Conservation (phyloP, 2,113 vertebrate species). For the Actinemys pallida region DNA sequence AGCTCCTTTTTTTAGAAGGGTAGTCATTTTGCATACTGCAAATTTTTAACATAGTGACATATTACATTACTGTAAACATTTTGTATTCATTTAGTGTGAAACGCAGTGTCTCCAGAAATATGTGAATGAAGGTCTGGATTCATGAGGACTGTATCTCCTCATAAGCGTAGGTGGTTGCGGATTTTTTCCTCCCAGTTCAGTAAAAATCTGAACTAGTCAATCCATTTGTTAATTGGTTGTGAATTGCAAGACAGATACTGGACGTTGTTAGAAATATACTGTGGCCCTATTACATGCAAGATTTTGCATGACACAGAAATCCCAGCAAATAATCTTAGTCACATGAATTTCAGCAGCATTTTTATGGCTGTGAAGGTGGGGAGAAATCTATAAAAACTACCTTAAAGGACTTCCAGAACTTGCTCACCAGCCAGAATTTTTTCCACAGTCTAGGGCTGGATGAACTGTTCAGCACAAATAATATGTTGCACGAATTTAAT, state of each 20-base stretch:
- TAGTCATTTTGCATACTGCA: slow-evolving; percentile 69
- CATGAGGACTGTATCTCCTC: slow-evolving; percentile 23
- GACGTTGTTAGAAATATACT: not conserved
- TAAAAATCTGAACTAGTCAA: not conserved
- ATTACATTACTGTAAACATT: slow-evolving; percentile 35
- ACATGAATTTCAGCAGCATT: slow-evolving; percentile 18
- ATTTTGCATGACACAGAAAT: slow-evolving; percentile 31
- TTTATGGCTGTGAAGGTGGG: not conserved
- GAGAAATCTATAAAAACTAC: not conserved
- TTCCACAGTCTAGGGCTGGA: slow-evolving; percentile 1
- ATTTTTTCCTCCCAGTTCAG: not conserved
- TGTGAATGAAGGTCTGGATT: slow-evolving; percentile 36
- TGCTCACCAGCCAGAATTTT: not conserved
- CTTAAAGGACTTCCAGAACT: not conserved
- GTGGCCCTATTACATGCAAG: not conserved
- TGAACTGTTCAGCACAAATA: slow-evolving; percentile 46
- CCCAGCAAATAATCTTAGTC: not conserved
- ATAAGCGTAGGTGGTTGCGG: not conserved
- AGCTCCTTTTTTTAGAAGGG: slow-evolving; percentile 72
- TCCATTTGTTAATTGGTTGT: slow-evolving; percentile 17
- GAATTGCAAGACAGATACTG: slow-evolving; percentile 8
- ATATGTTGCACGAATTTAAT: not conserved
- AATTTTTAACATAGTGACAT: slow-evolving; percentile 53
- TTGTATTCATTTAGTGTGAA: slow-evolving; percentile 23
- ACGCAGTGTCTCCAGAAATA: not conserved